A percentile compares a stretch with the other conserved stretches of the same genome.
These are phyloP conservation scores for Pseudomyrmex cubaensis DNA, from an alignment of 1,140 invertebrate species.

Conservation along the genomic window DNA sequence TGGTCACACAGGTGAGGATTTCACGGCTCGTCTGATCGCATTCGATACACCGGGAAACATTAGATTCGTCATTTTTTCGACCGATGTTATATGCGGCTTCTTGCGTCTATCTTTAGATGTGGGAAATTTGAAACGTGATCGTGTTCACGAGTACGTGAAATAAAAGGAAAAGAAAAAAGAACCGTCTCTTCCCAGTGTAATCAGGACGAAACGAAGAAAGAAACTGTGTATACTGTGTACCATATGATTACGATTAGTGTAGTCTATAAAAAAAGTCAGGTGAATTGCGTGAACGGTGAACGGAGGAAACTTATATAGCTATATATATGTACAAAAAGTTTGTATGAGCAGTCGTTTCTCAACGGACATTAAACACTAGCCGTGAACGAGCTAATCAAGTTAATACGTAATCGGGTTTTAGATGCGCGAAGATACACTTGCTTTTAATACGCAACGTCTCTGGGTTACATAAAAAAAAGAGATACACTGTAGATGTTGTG, in stretches of 20 bases:
- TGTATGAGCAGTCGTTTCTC: neutral
- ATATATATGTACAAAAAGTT: constrained; percentile 13
- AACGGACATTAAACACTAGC: neutral
- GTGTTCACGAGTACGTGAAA: neutral
- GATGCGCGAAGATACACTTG: neutral
- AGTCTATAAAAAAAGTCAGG: neutral
- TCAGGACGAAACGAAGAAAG: neutral
- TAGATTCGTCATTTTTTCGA: neutral
- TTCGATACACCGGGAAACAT: constrained; percentile 14
- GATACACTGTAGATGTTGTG: neutral
- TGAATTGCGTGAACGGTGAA: constrained; percentile 13
- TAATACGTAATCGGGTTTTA: constrained; percentile 38
- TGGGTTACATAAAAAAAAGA: constrained; percentile 32
- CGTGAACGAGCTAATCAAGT: constrained; percentile 8
- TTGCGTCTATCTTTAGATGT: neutral
- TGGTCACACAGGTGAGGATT: constrained; percentile 89
- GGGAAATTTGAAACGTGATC: constrained; percentile 7
- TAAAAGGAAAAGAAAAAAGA: neutral
- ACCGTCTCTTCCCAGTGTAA: neutral
- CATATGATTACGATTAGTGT: constrained; percentile 12
- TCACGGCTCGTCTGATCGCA: constrained; percentile 5
- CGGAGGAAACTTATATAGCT: neutral
- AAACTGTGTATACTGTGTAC: neutral
- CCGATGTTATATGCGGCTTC: neutral
- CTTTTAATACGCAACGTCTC: neutral